Evolutionary conservation across 2,888 invertebrate genomes (phyloP), one percentile per base, ranked within the genome.

Genomic region (Anticlea derivata): DNA sequence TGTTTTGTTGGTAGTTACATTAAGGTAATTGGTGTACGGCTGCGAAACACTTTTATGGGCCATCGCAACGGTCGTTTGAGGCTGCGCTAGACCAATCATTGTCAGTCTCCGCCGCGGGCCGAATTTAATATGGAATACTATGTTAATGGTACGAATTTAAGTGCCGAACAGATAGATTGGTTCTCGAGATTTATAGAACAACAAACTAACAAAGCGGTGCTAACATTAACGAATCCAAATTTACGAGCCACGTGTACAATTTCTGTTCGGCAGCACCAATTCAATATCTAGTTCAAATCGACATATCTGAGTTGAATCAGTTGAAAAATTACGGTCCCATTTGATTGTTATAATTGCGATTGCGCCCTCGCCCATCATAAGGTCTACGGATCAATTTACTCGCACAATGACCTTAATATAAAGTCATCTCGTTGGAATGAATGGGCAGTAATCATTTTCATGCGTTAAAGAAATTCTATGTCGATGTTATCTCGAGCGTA

Each of bases 11-110:
- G 83, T 80, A 80, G 83, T 80, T 81, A 85, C 86, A 87, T 87
- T 87, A 86, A 85, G 78, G 83, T 88, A 86, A 89, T 88, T 87
- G 87, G 78, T 80, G 73, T 82, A 81, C 80, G 81, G 77, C 78
- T 82, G 75, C 78, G 78, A 81, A 86, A 86, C 80, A 84, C 79
- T 83, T 86, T 87, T 86, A 85, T 83, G 75, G 83, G 73, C 81
- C 75, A 81, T 81, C 75, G 80, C 71, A 69, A 70, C 72, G 79
- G 78, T 77, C 82, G 81, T 86, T 84, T 75, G 76, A 75, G 78
- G 77, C 76, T 78, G 68, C 73, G 75, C 77, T 78, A 77, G 78
- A 55, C 80, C 83, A 80, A 83, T 85, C 78, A 80, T 82, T 82
- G 83, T 79, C 83, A 81, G 80, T 81, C 75, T 80, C 78, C 61